Evolutionary conservation across 2,797 vertebrate species (phyloP), one percentile per base, ranked within the genome.

Genomic region (Propithecus perrieri): DNA sequence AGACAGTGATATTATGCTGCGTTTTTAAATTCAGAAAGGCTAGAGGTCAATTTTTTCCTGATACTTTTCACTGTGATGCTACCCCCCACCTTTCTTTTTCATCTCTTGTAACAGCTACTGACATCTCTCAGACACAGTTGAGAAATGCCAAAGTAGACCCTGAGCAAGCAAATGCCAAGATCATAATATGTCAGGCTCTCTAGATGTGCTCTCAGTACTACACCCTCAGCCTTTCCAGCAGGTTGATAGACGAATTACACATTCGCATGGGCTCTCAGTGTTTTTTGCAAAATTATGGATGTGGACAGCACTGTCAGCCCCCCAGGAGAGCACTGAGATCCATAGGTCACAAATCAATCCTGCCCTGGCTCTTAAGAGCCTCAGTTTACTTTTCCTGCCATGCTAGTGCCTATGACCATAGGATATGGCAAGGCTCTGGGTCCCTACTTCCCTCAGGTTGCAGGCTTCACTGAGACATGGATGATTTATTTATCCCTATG

Each of bases 61-160:
- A 57, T 59, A 13, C 18, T 85, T 94, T 87, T 41, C 71, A 74
- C 59, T 24, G 18, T 1, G 9, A 71, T 38, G 72, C 38, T 43
- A 78, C 9, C 30, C 46, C 33, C 38, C 0, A 1, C 46, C 78
- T 91, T 79, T 65, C 80, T 67, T 75, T 81, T 65, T 46, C 74
- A 48, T 87, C 43, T 65, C 84, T 65, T 28, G 30, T 79, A 94
- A 88, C 61, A 92, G 90, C 78, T 78, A 57, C 87, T 90, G 92
- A 95, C 96, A 91, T 95, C 87, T 65, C 78, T 78, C 55, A 94
- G 95, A 95, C 55, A 90, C 2, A 1, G 87, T 26, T 41, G 84
- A 96, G 92, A 97, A 97, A 94, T 93, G 69, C 78, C 93, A 88
- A 53, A n/a, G 69, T n/a, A 74, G 72, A 35, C 26, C 20, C 33